Conservation (phyloP, 2,797 vertebrate species). For the Bovichtus variegatus region DNA sequence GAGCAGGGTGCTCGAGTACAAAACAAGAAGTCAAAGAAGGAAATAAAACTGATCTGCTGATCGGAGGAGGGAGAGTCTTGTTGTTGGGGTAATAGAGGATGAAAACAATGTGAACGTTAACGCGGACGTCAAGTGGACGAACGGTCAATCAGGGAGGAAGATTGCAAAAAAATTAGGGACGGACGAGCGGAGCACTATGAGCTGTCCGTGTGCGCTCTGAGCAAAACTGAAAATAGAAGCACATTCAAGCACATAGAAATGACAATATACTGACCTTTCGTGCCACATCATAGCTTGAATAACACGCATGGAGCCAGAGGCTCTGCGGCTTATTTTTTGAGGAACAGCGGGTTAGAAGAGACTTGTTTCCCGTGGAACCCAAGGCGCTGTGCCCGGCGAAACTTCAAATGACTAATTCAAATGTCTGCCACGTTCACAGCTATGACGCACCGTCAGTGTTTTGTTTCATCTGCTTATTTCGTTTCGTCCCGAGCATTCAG, state of each 20-base stretch:
- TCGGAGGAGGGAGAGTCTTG: neutral
- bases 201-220: constrained; percentile 8
- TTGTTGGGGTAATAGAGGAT: constrained; percentile 4
- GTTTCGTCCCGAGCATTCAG: no score
- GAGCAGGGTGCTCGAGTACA: neutral
- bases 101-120: neutral
- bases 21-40: constrained; percentile 33
- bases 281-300: constrained; percentile 22
- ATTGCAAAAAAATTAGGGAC: neutral
- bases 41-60: constrained; percentile 41
- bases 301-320: constrained; percentile 14
- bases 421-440: no score
- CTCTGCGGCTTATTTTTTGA: neutral
- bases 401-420: no score
- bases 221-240: constrained; percentile 6
- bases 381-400: no score
- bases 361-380: no score
- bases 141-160: neutral
- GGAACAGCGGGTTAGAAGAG: no score
- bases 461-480: no score
- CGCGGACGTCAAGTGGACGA: neutral
- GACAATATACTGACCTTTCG: constrained; percentile 28
- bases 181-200: constrained; percentile 7
- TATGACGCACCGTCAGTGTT: no score
- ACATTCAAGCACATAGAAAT: neutral